Evolutionary conservation across 2,113 vertebrate species (phyloP), one percentile per base, ranked within the genome.

Genomic region (Oreotrochilus melanogaster): DNA sequence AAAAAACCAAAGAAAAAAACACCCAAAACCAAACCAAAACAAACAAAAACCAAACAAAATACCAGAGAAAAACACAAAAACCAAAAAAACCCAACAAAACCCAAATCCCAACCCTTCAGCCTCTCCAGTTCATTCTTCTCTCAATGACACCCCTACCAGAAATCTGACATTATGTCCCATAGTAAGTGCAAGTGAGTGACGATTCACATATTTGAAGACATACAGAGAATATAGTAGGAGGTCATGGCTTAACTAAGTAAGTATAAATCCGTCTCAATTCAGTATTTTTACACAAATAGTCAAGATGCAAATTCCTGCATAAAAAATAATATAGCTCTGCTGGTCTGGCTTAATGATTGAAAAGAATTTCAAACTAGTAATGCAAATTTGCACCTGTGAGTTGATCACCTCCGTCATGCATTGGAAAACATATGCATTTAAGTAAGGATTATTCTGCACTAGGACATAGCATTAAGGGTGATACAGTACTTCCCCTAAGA

Each of bases 351-450:
- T 70, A 70, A 2, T 61, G 54, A n/a, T 13, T 57, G 33, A 48
- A 75, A 82, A 85, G 4, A 72, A 65, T 75, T 75, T 82, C 45
- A 54, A 57, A 23, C 5, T 53, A 61, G 33, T 53, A 54, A 37
- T 50, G 30, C 24, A 60, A 80, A 84, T 76, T 47, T 62, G 3
- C 17, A 22, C 28, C 82, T 1, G 0, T 0, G 0, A 39, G 12
- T 45, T 53, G 22, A 64, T 18, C 57, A 4, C 25, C 0, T 60
- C 69, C 48, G 5, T 70, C 18, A 33, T 47, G 16, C n/a, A 25
- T 0, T 69, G 33, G 50, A 73, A 67, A 72, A 69, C 11, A 31
- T 3, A 33, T n/a, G 9, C 11, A 43, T 81, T 64, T 85, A 60
- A 67, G 23, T 30, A 78, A 84, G 35, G 28, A 16, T 18, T 67